These are phyloP conservation scores for Lepetodrilus schrolli DNA, from an alignment of 2,888 invertebrate genomes.

Conservation along the genomic window DNA sequence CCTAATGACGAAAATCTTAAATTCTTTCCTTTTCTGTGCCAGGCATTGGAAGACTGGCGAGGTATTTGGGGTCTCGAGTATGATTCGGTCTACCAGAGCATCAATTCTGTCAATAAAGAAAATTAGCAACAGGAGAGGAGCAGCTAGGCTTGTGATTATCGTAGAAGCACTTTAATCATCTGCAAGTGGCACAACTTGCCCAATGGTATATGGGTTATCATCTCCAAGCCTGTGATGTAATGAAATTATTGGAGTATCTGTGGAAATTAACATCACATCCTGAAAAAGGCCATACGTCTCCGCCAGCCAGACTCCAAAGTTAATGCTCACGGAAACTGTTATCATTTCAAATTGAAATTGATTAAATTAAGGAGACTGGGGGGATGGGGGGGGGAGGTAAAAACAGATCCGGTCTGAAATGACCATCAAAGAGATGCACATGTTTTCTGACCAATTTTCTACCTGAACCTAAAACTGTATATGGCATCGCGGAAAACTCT, in stretches of 20 bases:
- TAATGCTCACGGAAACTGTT: constrained; percentile 15
- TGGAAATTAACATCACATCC: not conserved
- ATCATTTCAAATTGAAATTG: constrained; percentile 30
- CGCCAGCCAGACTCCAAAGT: not conserved
- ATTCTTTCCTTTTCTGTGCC: constrained; percentile 9
- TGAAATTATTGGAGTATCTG: constrained; percentile 30
- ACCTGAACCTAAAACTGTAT: not conserved
- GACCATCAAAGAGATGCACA: constrained; percentile 21
- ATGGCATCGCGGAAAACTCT: not conserved
- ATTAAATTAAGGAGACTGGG: too few species aligned
- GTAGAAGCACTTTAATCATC: constrained; percentile 22
- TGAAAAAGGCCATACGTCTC: not conserved
- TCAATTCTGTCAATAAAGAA: constrained; percentile 24
- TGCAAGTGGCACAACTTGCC: not conserved
- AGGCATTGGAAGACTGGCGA: not conserved
- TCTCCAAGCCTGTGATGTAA: constrained; percentile 26
- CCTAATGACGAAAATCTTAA: constrained; percentile 17
- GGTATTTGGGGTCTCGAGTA: constrained; percentile 16
- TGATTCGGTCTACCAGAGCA: constrained; percentile 21
- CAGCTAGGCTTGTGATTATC: constrained; percentile 10
- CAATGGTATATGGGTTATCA: constrained; percentile 24
- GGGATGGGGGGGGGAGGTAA: not conserved
- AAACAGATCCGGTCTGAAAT: constrained; percentile 1
- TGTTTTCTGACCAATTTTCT: not conserved
- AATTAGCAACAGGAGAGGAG: constrained; percentile 18